Evolutionary conservation across 53 echinoderm and acorn worm genomes (phyloP).

Genomic region (Actinopyga echinites): DNA sequence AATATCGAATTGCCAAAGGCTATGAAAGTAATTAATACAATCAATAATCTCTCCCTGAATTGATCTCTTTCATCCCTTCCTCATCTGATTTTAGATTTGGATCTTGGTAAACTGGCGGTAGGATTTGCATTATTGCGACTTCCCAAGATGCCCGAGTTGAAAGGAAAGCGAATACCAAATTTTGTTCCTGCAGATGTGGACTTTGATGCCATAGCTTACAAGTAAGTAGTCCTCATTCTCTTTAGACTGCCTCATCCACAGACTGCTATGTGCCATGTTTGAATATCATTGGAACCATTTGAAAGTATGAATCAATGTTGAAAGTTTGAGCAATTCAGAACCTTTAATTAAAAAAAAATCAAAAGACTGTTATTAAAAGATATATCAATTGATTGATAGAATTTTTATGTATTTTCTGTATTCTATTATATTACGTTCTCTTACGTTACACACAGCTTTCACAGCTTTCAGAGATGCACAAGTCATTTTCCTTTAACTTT

Average conservation of each 20-base stretch:
- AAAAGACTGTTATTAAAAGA: too few species aligned
- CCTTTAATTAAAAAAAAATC: not conserved
- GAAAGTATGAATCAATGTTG: not conserved
- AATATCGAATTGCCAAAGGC: too few species aligned
- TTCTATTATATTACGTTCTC: too few species aligned
- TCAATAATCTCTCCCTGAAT: too few species aligned
- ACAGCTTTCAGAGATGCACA: too few species aligned
- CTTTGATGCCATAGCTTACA: constrained; percentile 81
- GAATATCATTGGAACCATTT: not conserved
- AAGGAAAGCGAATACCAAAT: constrained; percentile 73
- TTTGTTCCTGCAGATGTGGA: constrained; percentile 68
- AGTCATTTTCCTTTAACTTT: too few species aligned
- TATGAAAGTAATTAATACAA: too few species aligned
- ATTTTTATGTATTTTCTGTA: too few species aligned
- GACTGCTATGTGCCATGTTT: not conserved
- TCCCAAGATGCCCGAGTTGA: constrained; percentile 95
- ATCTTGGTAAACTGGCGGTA: constrained; percentile 81
- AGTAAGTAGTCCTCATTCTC: constrained; percentile 49
- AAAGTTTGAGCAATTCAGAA: not conserved
- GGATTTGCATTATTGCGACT: constrained; percentile 87
- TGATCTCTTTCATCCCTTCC: too few species aligned
- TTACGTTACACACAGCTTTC: too few species aligned
- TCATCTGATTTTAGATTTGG: constrained; percentile 58
- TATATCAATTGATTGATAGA: too few species aligned
- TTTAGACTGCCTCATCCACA: not conserved